Conservation (phyloP, 1,140 invertebrate genomes). For the Aleiodes sp. region DNA sequence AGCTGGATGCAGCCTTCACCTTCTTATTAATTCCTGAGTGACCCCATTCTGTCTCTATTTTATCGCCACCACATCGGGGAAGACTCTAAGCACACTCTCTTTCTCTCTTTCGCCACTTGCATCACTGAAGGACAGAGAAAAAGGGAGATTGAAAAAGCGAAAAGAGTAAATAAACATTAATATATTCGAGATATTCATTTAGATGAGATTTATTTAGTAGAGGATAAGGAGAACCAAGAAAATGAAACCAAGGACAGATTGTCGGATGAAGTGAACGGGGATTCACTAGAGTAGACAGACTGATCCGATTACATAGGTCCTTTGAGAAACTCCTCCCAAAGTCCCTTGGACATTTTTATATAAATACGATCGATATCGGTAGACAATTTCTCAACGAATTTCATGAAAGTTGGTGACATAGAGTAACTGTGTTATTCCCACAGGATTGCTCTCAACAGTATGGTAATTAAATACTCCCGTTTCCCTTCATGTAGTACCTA, state of each 20-base stretch:
- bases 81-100: too few relatives aligned
- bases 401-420: background rate
- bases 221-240: background rate
- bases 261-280: background rate
- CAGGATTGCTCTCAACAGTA: background rate
- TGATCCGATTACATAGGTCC: slow-evolving; percentile 18
- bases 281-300: background rate
- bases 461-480: background rate
- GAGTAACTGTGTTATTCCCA: background rate
- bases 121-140: too few relatives aligned
- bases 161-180: background rate
- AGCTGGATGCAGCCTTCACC: slow-evolving; percentile 9
- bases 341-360: slow-evolving; percentile 3
- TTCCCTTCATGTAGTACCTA: too few relatives aligned
- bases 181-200: background rate
- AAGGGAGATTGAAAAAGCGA: background rate
- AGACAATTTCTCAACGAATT: background rate
- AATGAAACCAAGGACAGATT: background rate
- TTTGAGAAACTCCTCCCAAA: slow-evolving; percentile 3
- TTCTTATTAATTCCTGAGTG: background rate
- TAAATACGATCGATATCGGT: background rate
- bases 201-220: background rate
- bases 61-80: too few relatives aligned
- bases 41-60: slow-evolving; percentile 1
- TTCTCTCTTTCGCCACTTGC: too few relatives aligned